These are phyloP conservation scores for Strigops habroptila DNA, from an alignment of 2,113 vertebrate genomes.

Conservation along the genomic window DNA sequence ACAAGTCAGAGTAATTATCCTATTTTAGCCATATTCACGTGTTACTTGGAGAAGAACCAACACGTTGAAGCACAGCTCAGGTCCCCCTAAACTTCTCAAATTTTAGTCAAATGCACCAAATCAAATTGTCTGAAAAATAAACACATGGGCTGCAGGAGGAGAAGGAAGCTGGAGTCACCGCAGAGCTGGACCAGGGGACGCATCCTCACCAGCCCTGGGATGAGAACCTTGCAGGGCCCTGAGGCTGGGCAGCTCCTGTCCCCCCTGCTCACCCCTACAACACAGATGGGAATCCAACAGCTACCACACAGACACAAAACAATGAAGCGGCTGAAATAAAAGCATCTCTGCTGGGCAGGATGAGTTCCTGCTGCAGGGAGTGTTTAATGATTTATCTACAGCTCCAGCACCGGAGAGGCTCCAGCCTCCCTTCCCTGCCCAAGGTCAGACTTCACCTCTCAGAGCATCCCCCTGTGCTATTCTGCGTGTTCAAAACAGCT, in stretches of 20 bases:
- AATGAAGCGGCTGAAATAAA: background rate
- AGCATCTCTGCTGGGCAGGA: background rate
- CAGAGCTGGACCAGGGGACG: background rate
- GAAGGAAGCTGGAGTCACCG: background rate
- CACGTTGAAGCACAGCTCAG: background rate
- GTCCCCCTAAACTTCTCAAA: background rate
- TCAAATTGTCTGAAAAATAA: background rate
- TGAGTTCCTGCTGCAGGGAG: background rate
- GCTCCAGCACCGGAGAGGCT: background rate
- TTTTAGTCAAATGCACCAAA: background rate
- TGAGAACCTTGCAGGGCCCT: accelerated
- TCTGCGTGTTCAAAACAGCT: background rate
- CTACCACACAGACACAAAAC: background rate
- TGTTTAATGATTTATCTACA: background rate
- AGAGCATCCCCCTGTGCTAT: background rate
- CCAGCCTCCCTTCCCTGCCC: background rate
- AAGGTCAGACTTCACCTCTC: background rate
- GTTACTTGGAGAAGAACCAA: background rate
- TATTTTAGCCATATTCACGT: background rate
- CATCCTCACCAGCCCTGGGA: background rate
- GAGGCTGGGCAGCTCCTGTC: background rate
- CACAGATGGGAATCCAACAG: background rate
- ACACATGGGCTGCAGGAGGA: background rate
- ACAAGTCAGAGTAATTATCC: background rate
- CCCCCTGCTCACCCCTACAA: accelerated